Percentiles rank a stretch among this genome's conserved stretches.
Conservation (phyloP, 2,797 vertebrate species). For the Microctenopoma lineatum region DNA sequence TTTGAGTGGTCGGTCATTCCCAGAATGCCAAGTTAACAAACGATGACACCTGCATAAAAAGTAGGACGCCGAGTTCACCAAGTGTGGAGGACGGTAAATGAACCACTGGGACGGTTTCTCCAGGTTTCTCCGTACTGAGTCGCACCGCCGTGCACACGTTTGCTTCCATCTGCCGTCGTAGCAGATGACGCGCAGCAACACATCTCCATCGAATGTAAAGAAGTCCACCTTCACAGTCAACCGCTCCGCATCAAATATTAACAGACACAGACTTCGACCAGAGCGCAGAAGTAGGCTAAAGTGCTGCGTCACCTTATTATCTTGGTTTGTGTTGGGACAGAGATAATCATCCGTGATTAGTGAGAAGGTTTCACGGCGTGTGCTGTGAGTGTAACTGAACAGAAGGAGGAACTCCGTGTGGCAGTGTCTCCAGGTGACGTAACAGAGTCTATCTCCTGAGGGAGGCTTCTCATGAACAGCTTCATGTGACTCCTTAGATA, state of each 20-base stretch:
- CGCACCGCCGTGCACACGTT: background rate
- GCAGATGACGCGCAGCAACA: background rate
- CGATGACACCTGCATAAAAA: no score
- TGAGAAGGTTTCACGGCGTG: background rate
- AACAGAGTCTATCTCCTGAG: no score
- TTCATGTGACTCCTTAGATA: no score
- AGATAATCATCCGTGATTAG: conserved; percentile 21
- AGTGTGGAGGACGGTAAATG: background rate
- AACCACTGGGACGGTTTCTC: background rate
- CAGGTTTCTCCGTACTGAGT: background rate
- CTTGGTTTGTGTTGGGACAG: conserved; percentile 7
- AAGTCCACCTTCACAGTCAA: background rate
- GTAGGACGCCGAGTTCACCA: background rate
- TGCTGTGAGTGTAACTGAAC: background rate
- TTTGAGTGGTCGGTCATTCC: no score
- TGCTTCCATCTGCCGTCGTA: background rate
- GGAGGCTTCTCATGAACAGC: no score
- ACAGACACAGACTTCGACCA: background rate
- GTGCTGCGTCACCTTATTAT: background rate
- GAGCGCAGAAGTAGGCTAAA: background rate
- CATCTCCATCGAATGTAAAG: background rate
- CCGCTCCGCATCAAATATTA: background rate
- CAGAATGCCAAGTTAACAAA: no score
- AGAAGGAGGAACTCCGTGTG: background rate
- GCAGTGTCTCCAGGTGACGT: background rate